Conservation (phyloP, 2,113 vertebrate genomes). For the Rhinoptilus africanus region DNA sequence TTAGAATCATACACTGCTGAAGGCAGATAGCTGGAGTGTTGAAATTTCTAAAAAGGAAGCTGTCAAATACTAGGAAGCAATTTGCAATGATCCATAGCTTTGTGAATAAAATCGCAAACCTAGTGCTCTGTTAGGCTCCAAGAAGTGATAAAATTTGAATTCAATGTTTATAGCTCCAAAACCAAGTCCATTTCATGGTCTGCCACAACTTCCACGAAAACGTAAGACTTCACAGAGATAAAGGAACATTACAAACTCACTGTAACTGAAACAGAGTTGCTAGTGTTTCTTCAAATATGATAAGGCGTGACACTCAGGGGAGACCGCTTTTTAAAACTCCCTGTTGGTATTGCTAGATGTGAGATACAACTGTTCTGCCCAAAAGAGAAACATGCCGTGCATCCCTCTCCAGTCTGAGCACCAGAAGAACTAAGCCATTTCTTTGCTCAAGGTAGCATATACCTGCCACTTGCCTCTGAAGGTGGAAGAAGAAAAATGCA, state of each 20-base stretch:
- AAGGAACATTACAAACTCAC: background rate
- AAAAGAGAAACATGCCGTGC: background rate
- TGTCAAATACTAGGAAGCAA: constrained; percentile 59
- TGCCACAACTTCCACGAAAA: constrained; percentile 23
- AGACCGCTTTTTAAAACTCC: background rate
- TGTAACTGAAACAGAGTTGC: background rate
- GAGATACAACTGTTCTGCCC: background rate
- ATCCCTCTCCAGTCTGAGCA: background rate
- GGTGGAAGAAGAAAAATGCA: background rate
- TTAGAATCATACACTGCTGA: constrained; percentile 42
- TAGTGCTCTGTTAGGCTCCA: background rate
- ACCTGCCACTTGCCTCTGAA: background rate
- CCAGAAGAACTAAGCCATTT: background rate
- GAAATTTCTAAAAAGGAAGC: constrained; percentile 56
- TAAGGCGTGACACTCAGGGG: background rate
- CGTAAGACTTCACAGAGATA: background rate
- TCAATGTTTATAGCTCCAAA: constrained; percentile 17
- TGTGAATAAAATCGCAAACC: constrained; percentile 22
- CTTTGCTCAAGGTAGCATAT: background rate
- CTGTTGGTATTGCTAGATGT: background rate
- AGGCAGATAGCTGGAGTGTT: constrained; percentile 47
- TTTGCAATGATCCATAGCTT: constrained; percentile 54
- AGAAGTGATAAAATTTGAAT: constrained; percentile 45
- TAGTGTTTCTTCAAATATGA: background rate
- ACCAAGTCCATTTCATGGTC: background rate